Base-by-base conservation (phyloP, 2,888 invertebrate genomes). In the Oscheius sp. region DNA sequence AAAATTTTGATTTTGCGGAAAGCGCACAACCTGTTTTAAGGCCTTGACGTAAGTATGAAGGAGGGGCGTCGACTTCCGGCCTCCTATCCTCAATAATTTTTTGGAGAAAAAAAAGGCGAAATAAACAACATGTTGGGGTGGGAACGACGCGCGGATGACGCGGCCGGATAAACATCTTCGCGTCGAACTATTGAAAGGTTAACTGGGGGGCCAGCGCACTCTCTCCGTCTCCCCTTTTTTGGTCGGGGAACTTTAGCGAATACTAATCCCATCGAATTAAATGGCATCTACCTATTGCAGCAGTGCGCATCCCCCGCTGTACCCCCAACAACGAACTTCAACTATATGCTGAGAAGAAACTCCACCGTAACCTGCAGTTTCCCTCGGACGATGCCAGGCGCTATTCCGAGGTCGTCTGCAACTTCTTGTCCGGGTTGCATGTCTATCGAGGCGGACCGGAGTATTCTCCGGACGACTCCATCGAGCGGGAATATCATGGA, bases 351-450 rank as follows among this genome's bases (percentile, higher is more conserved):
- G 80, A 76, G 49, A 74, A 69, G 63, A 73, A 76, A 53, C 74
- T 84, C 21, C 72, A 73, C 43, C 52, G 76, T 13, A 76, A 80
- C 16, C 72, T 84, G 35, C 78, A 81, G 29, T 76, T 84, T 61
- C 72, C 72, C 16, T 61, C 58, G 6, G 75, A 68, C 6, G 78
- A 78, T 29, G 81, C 84, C 7, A 70, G 73, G 46, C 74, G 76
- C 64, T 82, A 83, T 74, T 78, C 84, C 83, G 79, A 80, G n/a
- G 79, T 86, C 5, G 80, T 86, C n/a, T 88, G 88, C 78, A 84
- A 86, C 63, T 88, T 88, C 75, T 79, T 88, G 29, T 81, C 83
- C 45, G 86, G 86, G 7, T 78, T 88, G 27, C 82, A 85, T 63
- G 70, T 78, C 61, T 84, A 84, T 71, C 79, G 82, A 45, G 78